These are phyloP conservation scores for Perccottus glenii DNA, from an alignment of 2,113 vertebrate species.

Conservation along the genomic window DNA sequence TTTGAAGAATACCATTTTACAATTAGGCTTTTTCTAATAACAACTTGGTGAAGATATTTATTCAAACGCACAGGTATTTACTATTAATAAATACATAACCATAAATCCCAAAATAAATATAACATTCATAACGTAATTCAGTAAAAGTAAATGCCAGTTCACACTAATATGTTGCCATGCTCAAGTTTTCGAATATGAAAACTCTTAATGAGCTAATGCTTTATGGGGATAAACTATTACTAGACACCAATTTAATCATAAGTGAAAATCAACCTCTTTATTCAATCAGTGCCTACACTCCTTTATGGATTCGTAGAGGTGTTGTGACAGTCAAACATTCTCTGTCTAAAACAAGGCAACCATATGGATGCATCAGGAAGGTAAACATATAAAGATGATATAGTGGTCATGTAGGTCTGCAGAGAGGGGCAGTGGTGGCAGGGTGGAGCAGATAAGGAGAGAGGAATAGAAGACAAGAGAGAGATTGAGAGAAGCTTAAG, in stretches of 20 bases:
- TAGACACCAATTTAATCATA: not conserved
- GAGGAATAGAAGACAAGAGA: constrained; percentile 7
- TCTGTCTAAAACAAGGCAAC: not conserved
- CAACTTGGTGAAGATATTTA: too few species aligned
- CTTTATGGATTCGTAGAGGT: not conserved
- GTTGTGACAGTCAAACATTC: constrained; percentile 8
- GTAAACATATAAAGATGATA: constrained; percentile 29
- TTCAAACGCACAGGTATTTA: too few species aligned
- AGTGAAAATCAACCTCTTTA: not conserved
- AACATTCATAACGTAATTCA: not conserved
- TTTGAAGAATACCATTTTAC: too few species aligned
- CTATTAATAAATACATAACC: too few species aligned
- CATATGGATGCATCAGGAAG: constrained; percentile 9
- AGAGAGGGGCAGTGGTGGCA: constrained; percentile 17
- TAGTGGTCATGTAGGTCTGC: constrained; percentile 26
- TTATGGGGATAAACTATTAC: too few species aligned
- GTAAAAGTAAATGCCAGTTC: not conserved
- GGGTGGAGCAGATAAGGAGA: constrained; percentile 36
- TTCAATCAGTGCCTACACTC: too few species aligned
- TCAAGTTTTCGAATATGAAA: too few species aligned
- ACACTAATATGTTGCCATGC: too few species aligned
- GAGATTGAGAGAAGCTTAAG: constrained; percentile 48
- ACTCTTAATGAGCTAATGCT: too few species aligned
- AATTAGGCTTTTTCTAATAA: too few species aligned
- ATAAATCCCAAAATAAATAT: too few species aligned